phyloP scores from a whole-genome alignment of 2,113 vertebrate genomes.

The Bos indicus region DNA sequence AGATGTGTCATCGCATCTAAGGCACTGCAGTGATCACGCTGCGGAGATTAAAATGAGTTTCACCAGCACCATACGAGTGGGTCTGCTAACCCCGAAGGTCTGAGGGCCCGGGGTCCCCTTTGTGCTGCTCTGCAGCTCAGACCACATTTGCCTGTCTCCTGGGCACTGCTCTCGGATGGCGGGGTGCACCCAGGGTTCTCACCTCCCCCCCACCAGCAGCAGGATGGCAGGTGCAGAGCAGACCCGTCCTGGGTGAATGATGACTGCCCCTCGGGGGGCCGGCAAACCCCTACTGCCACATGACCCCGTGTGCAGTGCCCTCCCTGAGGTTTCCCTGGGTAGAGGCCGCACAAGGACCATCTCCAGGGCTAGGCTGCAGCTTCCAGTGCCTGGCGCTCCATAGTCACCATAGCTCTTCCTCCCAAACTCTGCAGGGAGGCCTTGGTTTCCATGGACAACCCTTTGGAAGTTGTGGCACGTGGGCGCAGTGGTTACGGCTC shows the following conservation, averaged over 20 bases:
- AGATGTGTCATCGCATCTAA: background rate
- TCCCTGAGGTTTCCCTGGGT: accelerated
- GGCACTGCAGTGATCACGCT: background rate
- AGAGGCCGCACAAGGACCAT: background rate
- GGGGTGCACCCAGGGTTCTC: background rate
- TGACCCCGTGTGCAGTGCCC: background rate
- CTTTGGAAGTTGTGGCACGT: too few relatives aligned
- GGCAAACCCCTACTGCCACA: background rate
- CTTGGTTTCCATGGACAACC: background rate
- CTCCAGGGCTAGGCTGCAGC: background rate
- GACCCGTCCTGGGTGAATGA: background rate
- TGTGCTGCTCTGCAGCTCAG: background rate
- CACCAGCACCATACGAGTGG: background rate
- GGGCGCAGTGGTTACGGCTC: background rate
- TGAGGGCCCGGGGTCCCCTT: background rate
- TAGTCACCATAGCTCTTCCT: background rate
- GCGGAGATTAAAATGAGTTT: background rate
- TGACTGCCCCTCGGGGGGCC: background rate
- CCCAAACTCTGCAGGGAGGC: background rate
- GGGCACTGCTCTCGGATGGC: background rate
- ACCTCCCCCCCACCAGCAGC: too few relatives aligned
- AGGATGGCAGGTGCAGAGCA: background rate
- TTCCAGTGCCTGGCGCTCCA: background rate
- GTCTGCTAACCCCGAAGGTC: background rate
- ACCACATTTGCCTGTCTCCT: background rate